Conservation (phyloP, 2,113 vertebrate genomes). For the Alligator mississippiensis region DNA sequence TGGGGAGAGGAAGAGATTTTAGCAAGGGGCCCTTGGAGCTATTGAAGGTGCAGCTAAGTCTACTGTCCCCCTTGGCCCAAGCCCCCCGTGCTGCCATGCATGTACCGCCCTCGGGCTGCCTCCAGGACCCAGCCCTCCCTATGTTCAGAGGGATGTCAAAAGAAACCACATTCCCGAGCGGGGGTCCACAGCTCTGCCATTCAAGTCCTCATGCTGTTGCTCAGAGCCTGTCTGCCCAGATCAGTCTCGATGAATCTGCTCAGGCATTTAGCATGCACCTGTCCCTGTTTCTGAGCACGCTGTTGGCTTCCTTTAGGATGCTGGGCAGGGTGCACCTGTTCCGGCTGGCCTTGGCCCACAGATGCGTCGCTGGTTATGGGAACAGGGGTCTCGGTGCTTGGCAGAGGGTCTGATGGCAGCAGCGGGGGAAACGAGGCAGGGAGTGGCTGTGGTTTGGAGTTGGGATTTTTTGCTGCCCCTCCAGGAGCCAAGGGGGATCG, state of each 20-base stretch:
- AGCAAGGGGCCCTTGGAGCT: no score
- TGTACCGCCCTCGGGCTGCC: no score
- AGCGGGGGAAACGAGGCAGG: not conserved
- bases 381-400: not conserved
- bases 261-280: fast-evolving
- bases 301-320: not conserved
- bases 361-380: not conserved
- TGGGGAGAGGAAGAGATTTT: not conserved
- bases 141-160: no score
- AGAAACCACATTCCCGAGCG: not conserved
- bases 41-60: not conserved
- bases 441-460: not conserved
- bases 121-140: no score
- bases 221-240: not conserved
- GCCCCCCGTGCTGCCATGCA: not conserved
- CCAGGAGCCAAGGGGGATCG: not conserved
- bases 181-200: fast-evolving
- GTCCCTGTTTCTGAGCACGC: not conserved
- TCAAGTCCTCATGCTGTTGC: fast-evolving
- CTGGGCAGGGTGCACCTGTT: not conserved
- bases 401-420: not conserved
- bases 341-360: not conserved
- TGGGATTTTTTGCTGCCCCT: not conserved
- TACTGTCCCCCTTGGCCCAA: no score
- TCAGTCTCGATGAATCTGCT: fast-evolving